A percentile compares a stretch with the other conserved stretches of the same genome.
Evolutionary conservation across 2,888 invertebrate species (phyloP).

Genomic region (Drosophila mulleri): DNA sequence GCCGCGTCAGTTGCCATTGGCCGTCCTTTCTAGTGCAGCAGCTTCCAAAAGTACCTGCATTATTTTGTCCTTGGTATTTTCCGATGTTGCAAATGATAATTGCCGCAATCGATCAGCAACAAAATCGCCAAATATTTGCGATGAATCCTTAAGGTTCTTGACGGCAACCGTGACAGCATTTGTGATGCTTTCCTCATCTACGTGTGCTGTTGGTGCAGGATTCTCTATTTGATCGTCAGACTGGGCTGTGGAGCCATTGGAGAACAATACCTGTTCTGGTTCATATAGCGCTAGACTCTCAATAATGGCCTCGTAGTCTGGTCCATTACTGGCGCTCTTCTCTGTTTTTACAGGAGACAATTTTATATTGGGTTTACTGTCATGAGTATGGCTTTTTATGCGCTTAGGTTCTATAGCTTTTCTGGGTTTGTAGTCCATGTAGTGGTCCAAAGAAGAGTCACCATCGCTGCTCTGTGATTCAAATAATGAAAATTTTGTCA

Average conservation of each 20-base stretch:
- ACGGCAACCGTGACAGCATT: constrained; percentile 62
- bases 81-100: constrained; percentile 50
- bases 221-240: constrained; percentile 26
- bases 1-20: constrained; percentile 23
- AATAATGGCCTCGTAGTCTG: constrained; percentile 65
- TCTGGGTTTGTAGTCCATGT: constrained; percentile 15
- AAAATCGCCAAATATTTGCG: constrained; percentile 67
- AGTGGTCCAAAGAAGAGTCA: constrained; percentile 16
- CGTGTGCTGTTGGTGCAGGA: not conserved
- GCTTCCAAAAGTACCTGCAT: constrained; percentile 63
- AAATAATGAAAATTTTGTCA: not conserved
- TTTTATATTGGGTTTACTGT: constrained; percentile 6
- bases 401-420: constrained; percentile 23
- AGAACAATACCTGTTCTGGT: constrained; percentile 62
- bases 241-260: constrained; percentile 36
- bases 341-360: constrained; percentile 26
- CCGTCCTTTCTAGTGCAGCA: constrained; percentile 48
- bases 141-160: constrained; percentile 48
- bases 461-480: constrained; percentile 27
- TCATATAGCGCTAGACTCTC: constrained; percentile 66
- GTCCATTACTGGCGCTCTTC: constrained; percentile 14
- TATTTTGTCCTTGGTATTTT: constrained; percentile 66
- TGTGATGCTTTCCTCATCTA: constrained; percentile 62
- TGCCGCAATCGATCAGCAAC: constrained; percentile 63
- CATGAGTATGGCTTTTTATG: constrained; percentile 2